Evolutionary conservation across 2,113 vertebrate species (phyloP).

Genomic region (Cebidichthys violaceus): DNA sequence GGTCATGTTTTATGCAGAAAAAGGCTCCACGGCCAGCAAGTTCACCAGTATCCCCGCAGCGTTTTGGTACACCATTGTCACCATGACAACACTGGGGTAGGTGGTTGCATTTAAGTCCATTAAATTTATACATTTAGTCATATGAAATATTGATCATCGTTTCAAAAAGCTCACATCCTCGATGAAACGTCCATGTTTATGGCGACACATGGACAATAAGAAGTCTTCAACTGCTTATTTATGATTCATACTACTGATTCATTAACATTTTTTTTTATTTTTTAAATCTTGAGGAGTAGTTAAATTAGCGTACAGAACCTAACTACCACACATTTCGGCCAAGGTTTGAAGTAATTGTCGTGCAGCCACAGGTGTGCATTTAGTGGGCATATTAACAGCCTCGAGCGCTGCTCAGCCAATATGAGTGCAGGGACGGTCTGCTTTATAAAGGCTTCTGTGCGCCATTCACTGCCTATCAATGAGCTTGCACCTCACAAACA

Average conservation of each 20-base stretch:
- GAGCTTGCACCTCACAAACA: constrained; percentile 37
- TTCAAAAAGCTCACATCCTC: background rate
- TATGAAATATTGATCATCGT: background rate
- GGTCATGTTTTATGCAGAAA: constrained; percentile 99
- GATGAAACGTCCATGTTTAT: background rate
- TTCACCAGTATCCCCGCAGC: constrained; percentile 99
- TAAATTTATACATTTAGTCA: background rate
- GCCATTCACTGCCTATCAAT: constrained; percentile 38
- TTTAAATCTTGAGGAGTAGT: background rate
- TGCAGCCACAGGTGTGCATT: constrained; percentile 68
- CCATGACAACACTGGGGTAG: constrained; percentile 99
- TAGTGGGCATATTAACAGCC: constrained; percentile 26
- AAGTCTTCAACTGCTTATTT: background rate
- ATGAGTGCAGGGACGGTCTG: constrained; percentile 14
- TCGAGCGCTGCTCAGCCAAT: constrained; percentile 36
- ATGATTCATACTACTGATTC: background rate
- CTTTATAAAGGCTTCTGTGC: constrained; percentile 31
- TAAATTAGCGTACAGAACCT: constrained; percentile 1
- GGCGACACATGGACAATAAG: background rate
- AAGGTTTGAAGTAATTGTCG: constrained; percentile 10
- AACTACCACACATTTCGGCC: background rate
- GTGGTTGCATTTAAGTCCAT: constrained; percentile 71
- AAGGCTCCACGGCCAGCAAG: constrained; percentile 96
- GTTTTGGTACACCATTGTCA: constrained; percentile 99
- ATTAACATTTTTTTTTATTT: background rate